Evolutionary conservation across 2,888 invertebrate genomes (phyloP).

Genomic region (Drosophila anomalata): DNA sequence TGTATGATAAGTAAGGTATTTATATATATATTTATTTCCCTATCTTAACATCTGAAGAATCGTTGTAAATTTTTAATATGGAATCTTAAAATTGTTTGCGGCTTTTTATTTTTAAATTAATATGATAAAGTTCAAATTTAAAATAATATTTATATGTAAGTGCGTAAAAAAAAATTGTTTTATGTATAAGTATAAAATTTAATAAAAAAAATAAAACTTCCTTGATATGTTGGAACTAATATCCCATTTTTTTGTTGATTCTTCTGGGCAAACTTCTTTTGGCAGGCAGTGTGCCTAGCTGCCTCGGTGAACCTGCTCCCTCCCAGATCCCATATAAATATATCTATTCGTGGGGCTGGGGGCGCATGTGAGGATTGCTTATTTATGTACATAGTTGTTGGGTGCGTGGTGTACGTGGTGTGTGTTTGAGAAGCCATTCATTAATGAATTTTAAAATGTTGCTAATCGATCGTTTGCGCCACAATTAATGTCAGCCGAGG

Average conservation of each 20-base stretch:
- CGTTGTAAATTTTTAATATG: no score
- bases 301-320: conserved; percentile 46
- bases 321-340: conserved; percentile 11
- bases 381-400: conserved; percentile 69
- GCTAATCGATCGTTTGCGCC: conserved; percentile 78
- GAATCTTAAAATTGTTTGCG: no score
- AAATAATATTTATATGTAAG: no score
- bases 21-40: no score
- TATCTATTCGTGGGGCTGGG: conserved; percentile 30
- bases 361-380: conserved; percentile 53
- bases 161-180: no score
- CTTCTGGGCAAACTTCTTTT: conserved; percentile 22
- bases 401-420: conserved; percentile 23
- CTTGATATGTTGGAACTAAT: neutral
- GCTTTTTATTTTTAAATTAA: no score
- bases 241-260: neutral
- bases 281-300: conserved; percentile 38
- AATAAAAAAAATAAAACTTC: neutral
- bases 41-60: no score
- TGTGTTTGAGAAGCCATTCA: conserved; percentile 76
- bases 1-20: no score
- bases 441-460: conserved; percentile 78
- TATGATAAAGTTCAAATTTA: no score
- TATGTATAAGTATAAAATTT: no score
- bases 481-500: conserved; percentile 73